These are phyloP conservation scores for Myodes glareolus DNA, from an alignment of 2,113 vertebrate genomes.

Conservation along the genomic window DNA sequence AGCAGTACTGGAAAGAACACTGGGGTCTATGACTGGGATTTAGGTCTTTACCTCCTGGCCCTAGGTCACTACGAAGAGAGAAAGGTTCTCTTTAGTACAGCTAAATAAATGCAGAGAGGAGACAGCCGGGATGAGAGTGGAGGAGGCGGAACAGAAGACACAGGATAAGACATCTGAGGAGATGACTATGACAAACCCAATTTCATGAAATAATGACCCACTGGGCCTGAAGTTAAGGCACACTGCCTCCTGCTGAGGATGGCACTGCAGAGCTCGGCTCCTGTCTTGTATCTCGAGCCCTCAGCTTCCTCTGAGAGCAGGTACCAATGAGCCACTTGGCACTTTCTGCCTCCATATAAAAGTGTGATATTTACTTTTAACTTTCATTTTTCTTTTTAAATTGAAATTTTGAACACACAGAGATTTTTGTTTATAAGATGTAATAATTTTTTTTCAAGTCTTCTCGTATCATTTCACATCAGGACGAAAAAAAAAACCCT, in stretches of 20 bases:
- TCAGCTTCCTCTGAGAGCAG: neutral
- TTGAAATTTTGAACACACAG: neutral
- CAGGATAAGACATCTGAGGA: neutral
- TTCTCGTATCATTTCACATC: neutral
- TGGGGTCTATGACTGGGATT: too few species aligned
- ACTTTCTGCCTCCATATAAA: neutral
- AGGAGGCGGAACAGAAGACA: neutral
- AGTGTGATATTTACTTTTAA: conserved; percentile 12
- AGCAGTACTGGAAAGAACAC: neutral
- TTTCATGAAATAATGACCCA: conserved; percentile 12
- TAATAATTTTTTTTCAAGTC: neutral
- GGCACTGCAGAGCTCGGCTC: neutral
- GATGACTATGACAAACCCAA: neutral
- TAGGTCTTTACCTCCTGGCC: neutral
- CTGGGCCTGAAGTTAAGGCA: neutral
- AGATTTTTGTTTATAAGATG: neutral
- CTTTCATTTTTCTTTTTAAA: neutral
- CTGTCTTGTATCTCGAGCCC: too few species aligned
- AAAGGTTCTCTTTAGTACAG: neutral
- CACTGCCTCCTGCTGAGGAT: too few species aligned
- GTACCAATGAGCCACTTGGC: neutral
- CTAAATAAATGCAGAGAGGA: conserved; percentile 12
- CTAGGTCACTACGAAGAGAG: neutral
- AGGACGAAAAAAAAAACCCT: conserved; percentile 24
- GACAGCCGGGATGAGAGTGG: neutral